Evolutionary conservation across 2,888 invertebrate species (phyloP), one percentile per base, ranked within the genome.

Genomic region (Aplocera efformata): DNA sequence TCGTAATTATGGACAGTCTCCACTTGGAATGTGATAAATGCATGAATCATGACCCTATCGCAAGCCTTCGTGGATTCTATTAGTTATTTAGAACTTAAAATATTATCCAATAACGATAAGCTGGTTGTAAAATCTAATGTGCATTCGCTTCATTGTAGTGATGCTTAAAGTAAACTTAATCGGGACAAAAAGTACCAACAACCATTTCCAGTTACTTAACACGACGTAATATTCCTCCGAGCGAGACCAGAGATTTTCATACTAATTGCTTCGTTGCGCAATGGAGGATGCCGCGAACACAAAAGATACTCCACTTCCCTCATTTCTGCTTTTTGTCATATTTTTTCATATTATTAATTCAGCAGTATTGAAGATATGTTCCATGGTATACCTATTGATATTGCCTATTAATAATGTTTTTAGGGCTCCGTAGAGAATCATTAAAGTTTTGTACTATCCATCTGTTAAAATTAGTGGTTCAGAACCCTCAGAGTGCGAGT

Each of bases 181-280:
- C 29, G 26, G 48, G 34, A 49, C 42, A 49, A 52, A 50, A 43
- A 48, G 38, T 41, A 43, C 42, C 35, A 34, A 47, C 43, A 50
- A 42, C 30, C 37, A 42, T 48, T 44, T 50, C 50, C 45, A 55
- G 50, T 55, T 56, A 53, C 45, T 47, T 45, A 56, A 56, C 49
- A 24, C 48, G 42, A 49, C 50, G 46, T 53, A 53, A 55, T 63
- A 67, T 58, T 62, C 56, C 51, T 48, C 59, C 53, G 62, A 69
- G 74, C 76, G 71, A 69, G 67, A 75, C 72, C 66, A 52, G 62
- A 66, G 53, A 70, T 76, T 63, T 73, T 69, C 68, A 74, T 75
- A 69, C 67, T 72, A 79, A 80, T 79, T 70, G 57, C 72, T 71
- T 63, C 62, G 66, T 78, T 65, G 57, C 58, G 64, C 62, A 75